Percentiles rank a stretch among this genome's conserved stretches.
Conservation (phyloP, 2,113 vertebrate species). For the Phylloscopus whistleri region DNA sequence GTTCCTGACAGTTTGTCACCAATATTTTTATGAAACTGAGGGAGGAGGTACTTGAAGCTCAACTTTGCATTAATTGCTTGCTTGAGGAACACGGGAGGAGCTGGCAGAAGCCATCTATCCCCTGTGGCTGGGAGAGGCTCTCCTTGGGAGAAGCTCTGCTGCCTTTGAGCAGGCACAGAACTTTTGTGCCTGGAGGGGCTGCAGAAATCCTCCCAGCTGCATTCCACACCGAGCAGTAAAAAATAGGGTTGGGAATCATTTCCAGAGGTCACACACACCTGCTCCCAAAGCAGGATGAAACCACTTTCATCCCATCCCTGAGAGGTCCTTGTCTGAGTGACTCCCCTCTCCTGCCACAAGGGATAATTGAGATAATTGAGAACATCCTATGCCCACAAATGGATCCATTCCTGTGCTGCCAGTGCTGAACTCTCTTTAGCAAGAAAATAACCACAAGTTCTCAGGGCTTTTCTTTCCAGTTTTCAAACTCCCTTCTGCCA, state of each 20-base stretch:
- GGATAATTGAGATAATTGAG: neutral
- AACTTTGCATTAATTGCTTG: neutral
- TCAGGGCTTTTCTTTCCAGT: neutral
- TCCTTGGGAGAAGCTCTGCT: neutral
- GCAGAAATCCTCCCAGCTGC: neutral
- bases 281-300: neutral
- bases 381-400: accelerated
- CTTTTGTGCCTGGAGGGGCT: neutral
- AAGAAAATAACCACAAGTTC: neutral
- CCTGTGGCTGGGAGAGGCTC: neutral
- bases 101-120: neutral
- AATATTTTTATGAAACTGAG: neutral
- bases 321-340: neutral
- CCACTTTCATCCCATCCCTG: neutral
- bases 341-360: neutral
- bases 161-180: neutral
- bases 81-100: neutral
- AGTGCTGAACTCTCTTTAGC: neutral
- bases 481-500: neutral
- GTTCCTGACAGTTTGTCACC: neutral
- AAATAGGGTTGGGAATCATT: neutral
- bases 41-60: neutral
- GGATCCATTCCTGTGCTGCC: neutral
- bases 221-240: neutral
- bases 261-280: neutral